phyloP scores from a whole-genome alignment of 2,888 invertebrate species.

The Nymphalis polychloros region DNA sequence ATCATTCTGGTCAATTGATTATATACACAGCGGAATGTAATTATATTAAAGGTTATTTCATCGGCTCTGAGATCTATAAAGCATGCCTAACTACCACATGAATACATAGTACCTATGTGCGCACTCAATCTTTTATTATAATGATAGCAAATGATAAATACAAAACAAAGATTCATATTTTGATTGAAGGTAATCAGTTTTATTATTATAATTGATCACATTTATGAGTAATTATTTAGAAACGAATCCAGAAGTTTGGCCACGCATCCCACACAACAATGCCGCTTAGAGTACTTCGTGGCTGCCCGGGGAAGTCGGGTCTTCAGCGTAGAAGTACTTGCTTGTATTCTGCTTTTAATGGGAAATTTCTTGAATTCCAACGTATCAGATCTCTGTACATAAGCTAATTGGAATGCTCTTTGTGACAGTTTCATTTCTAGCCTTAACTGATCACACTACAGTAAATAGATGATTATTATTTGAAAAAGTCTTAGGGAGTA shows the following conservation, averaged over 20 bases:
- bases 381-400: constrained; percentile 10
- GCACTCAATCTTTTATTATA: too few species aligned
- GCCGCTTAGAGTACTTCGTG: constrained; percentile 40
- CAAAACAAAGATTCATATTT: background rate
- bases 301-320: constrained; percentile 29
- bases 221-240: constrained; percentile 57
- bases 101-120: too few species aligned
- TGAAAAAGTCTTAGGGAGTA: too few species aligned
- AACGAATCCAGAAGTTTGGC: constrained; percentile 68
- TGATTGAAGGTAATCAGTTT: background rate
- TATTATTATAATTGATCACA: constrained; percentile 1
- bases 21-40: too few species aligned
- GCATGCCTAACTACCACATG: too few species aligned
- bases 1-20: too few species aligned
- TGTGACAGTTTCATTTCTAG: constrained; percentile 23
- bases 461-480: too few species aligned
- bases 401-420: constrained; percentile 18
- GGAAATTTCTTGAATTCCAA: constrained; percentile 10
- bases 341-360: background rate
- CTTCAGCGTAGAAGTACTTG: background rate
- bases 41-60: too few species aligned
- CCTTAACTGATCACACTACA: background rate
- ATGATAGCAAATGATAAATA: too few species aligned
- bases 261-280: constrained; percentile 57
- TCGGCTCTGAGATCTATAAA: too few species aligned